Evolutionary conservation across 2,113 vertebrate genomes (phyloP).

Genomic region (Narcine bancroftii): DNA sequence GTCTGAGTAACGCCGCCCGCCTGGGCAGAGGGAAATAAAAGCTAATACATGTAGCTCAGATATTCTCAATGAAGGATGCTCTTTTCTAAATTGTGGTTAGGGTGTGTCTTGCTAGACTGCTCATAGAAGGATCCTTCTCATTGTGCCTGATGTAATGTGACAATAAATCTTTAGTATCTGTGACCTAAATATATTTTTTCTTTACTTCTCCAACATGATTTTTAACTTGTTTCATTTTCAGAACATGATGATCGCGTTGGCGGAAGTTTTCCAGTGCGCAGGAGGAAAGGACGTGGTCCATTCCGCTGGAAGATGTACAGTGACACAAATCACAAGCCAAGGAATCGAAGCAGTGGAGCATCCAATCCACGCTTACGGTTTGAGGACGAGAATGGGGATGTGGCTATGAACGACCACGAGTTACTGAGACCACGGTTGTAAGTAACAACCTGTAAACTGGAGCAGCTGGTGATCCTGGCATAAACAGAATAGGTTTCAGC

Average conservation of each 20-base stretch:
- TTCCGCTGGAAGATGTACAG: slow-evolving; percentile 58
- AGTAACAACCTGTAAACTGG: not conserved
- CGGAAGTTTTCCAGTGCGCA: slow-evolving; percentile 55
- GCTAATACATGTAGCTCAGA: too few species aligned
- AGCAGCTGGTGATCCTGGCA: too few species aligned
- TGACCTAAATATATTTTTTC: too few species aligned
- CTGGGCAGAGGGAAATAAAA: too few species aligned
- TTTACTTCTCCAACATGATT: not conserved
- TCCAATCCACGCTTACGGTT: slow-evolving; percentile 47
- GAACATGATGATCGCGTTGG: slow-evolving; percentile 70
- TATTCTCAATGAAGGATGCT: too few species aligned
- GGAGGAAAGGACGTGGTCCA: slow-evolving; percentile 62
- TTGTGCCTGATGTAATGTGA: too few species aligned
- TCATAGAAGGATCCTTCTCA: too few species aligned
- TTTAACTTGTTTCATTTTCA: slow-evolving; percentile 41
- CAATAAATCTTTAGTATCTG: too few species aligned
- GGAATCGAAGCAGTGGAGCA: slow-evolving; percentile 52
- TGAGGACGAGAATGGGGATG: slow-evolving; percentile 62
- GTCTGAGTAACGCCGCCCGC: too few species aligned
- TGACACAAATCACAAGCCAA: slow-evolving; percentile 51
- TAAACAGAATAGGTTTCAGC: not conserved
- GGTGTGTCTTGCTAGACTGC: too few species aligned
- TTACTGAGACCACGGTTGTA: not conserved
- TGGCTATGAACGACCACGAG: slow-evolving; percentile 70
- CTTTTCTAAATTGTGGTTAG: too few species aligned